Conservation (phyloP, 1,140 invertebrate species). For the Hyposmocoma kahamanoa region DNA sequence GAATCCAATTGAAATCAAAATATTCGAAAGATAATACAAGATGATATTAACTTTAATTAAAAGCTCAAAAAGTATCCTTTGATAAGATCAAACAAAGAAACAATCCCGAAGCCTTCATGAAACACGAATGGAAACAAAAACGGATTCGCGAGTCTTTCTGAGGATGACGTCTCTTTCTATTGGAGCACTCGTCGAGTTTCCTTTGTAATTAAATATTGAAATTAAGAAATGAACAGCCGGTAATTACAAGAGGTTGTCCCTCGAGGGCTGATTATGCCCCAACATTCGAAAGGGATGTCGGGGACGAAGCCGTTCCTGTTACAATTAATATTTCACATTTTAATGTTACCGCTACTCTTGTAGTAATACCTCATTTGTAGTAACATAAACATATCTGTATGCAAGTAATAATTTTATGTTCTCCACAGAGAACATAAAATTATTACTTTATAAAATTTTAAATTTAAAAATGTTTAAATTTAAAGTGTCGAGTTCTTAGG, state of each 20-base stretch:
- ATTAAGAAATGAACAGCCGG: conserved; percentile 75
- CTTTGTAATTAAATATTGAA: conserved; percentile 76
- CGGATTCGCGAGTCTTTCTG: conserved; percentile 62
- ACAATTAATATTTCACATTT: conserved; percentile 60
- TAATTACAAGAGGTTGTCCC: conserved; percentile 74
- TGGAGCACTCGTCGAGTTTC: conserved; percentile 68
- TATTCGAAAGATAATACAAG: too few species aligned
- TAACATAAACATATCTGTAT: too few species aligned
- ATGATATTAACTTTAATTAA: too few species aligned
- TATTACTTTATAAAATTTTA: too few species aligned
- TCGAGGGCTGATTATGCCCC: conserved; percentile 66
- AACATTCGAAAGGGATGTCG: conserved; percentile 58
- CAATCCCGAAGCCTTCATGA: conserved; percentile 46
- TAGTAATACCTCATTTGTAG: too few species aligned
- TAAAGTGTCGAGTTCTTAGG: too few species aligned
- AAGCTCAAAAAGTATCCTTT: conserved; percentile 37
- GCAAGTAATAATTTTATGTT: too few species aligned
- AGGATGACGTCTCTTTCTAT: conserved; percentile 68
- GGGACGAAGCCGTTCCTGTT: conserved; percentile 36
- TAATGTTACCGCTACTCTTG: conserved; percentile 17
- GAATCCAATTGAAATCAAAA: too few species aligned
- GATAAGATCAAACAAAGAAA: conserved; percentile 43
- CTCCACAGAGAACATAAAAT: too few species aligned
- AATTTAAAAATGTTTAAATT: too few species aligned
- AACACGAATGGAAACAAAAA: conserved; percentile 47